Conservation (phyloP, 2,888 invertebrate species). For the Dasypogon diadema region DNA sequence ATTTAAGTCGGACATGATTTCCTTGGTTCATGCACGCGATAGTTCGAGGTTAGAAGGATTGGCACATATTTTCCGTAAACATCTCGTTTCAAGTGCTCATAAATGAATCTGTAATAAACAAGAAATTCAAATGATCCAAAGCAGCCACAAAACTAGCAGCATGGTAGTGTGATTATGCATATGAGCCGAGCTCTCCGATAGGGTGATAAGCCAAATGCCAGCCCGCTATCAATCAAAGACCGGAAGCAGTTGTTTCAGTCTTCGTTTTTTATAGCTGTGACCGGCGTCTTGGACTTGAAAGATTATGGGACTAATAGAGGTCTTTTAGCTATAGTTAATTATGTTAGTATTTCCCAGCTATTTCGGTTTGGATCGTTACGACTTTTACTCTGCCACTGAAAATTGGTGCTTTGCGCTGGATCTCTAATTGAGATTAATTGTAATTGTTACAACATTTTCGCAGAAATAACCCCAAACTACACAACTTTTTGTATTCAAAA, state of each 20-base stretch:
- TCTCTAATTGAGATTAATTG: too few species aligned
- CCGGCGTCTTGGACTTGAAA: constrained; percentile 27
- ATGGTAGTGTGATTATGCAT: background rate
- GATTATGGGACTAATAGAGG: background rate
- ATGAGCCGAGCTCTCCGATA: background rate
- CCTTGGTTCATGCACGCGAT: background rate
- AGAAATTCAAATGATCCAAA: background rate
- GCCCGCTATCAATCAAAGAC: constrained; percentile 69
- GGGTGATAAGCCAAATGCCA: constrained; percentile 67
- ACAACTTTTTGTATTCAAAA: too few species aligned
- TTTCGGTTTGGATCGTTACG: too few species aligned
- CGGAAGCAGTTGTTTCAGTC: constrained; percentile 70
- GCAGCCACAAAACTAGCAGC: constrained; percentile 4
- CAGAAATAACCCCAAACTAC: too few species aligned
- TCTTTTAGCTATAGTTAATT: too few species aligned
- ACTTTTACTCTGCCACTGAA: too few species aligned
- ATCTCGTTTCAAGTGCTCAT: constrained; percentile 1
- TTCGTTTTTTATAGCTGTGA: constrained; percentile 55
- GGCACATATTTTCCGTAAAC: constrained; percentile 25
- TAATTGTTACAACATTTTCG: too few species aligned
- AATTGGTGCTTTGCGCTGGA: too few species aligned
- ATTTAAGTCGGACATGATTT: background rate
- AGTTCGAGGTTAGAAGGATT: constrained; percentile 12
- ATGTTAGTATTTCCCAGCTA: too few species aligned
- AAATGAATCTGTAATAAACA: background rate